phyloP scores from a whole-genome alignment of 2,888 invertebrate species.

The Nomada hirtipes region DNA sequence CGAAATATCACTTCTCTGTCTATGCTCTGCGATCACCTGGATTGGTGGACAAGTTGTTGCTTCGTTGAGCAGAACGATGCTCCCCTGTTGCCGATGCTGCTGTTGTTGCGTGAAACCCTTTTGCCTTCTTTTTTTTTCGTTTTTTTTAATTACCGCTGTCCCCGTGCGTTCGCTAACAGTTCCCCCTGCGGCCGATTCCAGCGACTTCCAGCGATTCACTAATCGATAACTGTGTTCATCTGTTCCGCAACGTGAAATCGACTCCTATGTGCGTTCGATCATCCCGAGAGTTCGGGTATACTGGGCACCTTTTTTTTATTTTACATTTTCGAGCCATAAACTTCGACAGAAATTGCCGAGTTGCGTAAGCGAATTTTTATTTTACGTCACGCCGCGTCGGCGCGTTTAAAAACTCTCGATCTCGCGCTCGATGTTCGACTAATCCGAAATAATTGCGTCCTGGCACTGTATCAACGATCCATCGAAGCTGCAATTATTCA shows the following conservation, averaged over 20 bases:
- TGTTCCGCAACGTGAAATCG: not conserved
- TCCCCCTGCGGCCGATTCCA: not conserved
- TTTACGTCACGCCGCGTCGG: not conserved
- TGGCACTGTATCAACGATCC: constrained; percentile 26
- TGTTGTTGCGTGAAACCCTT: constrained; percentile 20
- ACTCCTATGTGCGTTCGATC: not conserved
- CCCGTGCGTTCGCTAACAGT: constrained; percentile 24
- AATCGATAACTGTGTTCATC: not conserved
- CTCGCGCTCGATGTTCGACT: constrained; percentile 17
- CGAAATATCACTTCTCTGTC: constrained; percentile 11
- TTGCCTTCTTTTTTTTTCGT: not conserved
- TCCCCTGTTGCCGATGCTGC: constrained; percentile 39
- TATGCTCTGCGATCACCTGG: constrained; percentile 17
- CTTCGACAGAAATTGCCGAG: not conserved
- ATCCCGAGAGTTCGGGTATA: constrained; percentile 29
- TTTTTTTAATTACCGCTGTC: constrained; percentile 13
- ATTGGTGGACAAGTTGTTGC: constrained; percentile 38
- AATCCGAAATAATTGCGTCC: constrained; percentile 32
- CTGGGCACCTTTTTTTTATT: not conserved
- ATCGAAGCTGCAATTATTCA: constrained; percentile 29
- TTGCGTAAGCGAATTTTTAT: constrained; percentile 9
- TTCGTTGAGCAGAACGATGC: constrained; percentile 33
- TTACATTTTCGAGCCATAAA: constrained; percentile 28
- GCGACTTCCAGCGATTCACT: constrained; percentile 15
- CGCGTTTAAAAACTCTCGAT: constrained; percentile 27